These are phyloP conservation scores for Oostethus manadensis DNA, from an alignment of 2,113 vertebrate species.

Conservation along the genomic window DNA sequence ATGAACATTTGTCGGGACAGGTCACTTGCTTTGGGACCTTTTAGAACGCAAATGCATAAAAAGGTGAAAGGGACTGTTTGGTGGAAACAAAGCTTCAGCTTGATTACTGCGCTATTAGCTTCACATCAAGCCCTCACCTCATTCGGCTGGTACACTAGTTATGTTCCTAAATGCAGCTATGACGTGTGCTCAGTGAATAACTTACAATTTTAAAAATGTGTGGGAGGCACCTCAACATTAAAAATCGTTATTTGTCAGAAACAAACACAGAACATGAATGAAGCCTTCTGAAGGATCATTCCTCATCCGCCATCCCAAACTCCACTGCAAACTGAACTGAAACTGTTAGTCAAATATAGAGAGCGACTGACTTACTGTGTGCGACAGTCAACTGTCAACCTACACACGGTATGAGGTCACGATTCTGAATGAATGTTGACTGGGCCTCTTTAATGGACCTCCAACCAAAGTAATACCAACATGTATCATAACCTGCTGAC, in stretches of 20 bases:
- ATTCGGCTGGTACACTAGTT: conserved; percentile 12
- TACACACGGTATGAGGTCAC: too few relatives aligned
- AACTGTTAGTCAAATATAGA: background rate
- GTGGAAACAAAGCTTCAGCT: background rate
- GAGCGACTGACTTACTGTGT: too few relatives aligned
- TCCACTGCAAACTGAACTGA: conserved; percentile 48
- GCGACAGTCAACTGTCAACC: too few relatives aligned
- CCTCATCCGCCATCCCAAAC: conserved; percentile 41
- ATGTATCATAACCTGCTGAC: too few relatives aligned
- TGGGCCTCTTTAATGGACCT: too few relatives aligned
- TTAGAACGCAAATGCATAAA: background rate
- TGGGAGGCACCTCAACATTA: background rate
- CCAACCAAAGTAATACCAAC: too few relatives aligned
- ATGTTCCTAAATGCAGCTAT: conserved; percentile 18
- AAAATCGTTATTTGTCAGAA: conserved; percentile 31
- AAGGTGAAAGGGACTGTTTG: background rate
- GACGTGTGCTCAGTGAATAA: background rate
- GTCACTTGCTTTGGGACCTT: too few relatives aligned
- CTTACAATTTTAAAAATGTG: background rate
- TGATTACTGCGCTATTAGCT: background rate
- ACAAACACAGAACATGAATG: conserved; percentile 15
- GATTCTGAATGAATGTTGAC: too few relatives aligned
- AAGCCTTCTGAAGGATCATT: conserved; percentile 7
- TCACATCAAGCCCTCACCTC: conserved; percentile 36
- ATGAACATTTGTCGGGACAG: too few relatives aligned